phyloP scores from a whole-genome alignment of 1,140 invertebrate genomes.

The Ganaspis sp. region DNA sequence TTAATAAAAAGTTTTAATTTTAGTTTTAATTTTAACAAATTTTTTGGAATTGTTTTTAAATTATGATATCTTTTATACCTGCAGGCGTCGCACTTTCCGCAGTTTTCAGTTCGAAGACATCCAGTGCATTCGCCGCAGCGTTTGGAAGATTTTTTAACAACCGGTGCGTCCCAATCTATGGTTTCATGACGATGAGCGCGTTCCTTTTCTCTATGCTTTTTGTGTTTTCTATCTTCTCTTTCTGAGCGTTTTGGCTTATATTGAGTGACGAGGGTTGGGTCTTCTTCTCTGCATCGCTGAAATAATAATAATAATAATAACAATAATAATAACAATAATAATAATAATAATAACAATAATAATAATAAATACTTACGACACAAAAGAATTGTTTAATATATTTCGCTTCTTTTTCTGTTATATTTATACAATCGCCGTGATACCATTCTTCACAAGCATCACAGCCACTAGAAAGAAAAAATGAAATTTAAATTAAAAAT shows the following conservation, averaged over 20 bases:
- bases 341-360: constrained; percentile 18
- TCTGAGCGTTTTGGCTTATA: constrained; percentile 84
- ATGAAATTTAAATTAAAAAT: not conserved
- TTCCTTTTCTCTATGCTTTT: constrained; percentile 71
- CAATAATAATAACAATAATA: constrained; percentile 11
- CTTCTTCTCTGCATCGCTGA: constrained; percentile 86
- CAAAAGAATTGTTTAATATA: constrained; percentile 96
- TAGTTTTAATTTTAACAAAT: constrained; percentile 37
- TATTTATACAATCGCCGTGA: constrained; percentile 97
- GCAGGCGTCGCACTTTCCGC: constrained; percentile 91
- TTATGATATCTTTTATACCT: too few species aligned
- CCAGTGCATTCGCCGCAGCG: constrained; percentile 90
- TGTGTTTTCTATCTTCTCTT: constrained; percentile 76
- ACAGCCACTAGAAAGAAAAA: constrained; percentile 83
- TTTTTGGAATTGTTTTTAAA: constrained; percentile 1
- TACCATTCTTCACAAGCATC: constrained; percentile 99
- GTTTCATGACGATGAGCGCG: constrained; percentile 64
- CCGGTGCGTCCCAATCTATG: constrained; percentile 62
- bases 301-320: constrained; percentile 23
- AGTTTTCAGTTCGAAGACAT: constrained; percentile 88
- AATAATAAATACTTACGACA: constrained; percentile 75
- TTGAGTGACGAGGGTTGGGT: constrained; percentile 87
- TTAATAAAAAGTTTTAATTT: not conserved
- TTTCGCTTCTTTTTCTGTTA: constrained; percentile 94
- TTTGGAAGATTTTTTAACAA: constrained; percentile 73